phyloP scores from a whole-genome alignment of 2,113 vertebrate species.

The Corythornis cristatus region DNA sequence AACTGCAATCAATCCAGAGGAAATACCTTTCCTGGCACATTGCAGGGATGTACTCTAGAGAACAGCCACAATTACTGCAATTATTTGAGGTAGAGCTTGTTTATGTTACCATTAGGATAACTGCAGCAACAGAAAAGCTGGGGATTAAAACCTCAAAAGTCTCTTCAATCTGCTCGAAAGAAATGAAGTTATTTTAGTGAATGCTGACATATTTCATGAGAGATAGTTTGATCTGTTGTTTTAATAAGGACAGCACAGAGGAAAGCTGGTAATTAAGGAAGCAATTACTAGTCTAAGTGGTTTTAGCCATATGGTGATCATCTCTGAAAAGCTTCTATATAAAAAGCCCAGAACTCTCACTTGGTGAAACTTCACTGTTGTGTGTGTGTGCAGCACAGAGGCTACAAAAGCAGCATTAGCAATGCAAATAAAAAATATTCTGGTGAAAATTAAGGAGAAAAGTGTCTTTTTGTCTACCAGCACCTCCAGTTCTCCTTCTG shows the following conservation, averaged over 20 bases:
- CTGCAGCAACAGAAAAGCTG: background rate
- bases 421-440: background rate
- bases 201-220: background rate
- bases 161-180: background rate
- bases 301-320: background rate
- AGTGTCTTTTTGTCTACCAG: background rate
- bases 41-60: background rate
- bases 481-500: background rate
- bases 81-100: background rate
- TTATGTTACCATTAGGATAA: background rate
- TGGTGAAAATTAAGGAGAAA: background rate
- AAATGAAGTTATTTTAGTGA: background rate
- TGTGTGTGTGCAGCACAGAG: background rate
- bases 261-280: background rate
- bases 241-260: background rate
- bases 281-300: background rate
- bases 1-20: background rate
- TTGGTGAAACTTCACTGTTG: background rate
- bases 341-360: background rate
- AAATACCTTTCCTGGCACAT: background rate
- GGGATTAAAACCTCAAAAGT: background rate
- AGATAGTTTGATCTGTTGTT: background rate
- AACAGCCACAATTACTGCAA: background rate
- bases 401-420: background rate
- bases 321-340: background rate